phyloP scores from a whole-genome alignment of 2,113 vertebrate genomes.

The Apteryx owenii region DNA sequence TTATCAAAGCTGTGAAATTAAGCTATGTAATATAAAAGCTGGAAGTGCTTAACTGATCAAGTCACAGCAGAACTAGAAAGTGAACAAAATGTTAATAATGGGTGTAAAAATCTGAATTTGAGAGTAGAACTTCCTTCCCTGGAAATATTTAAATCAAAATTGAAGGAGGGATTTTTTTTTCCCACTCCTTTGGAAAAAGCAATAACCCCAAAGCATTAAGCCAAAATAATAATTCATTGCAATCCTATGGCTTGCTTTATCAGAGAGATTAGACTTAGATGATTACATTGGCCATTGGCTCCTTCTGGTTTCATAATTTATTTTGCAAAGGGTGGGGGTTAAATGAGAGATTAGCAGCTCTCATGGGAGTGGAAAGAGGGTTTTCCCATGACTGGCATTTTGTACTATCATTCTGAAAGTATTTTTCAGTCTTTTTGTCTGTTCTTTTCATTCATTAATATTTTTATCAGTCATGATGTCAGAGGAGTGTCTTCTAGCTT shows the following conservation, averaged over 20 bases:
- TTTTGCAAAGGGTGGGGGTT: neutral
- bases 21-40: neutral
- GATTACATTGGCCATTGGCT: constrained; percentile 45
- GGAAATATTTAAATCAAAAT: constrained; percentile 7
- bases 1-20: neutral
- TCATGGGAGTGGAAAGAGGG: neutral
- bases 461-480: neutral
- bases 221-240: constrained; percentile 21
- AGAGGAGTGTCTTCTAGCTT: neutral
- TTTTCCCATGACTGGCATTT: constrained; percentile 39
- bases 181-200: neutral
- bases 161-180: neutral
- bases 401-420: neutral
- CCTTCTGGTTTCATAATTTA: constrained; percentile 49
- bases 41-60: neutral
- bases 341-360: constrained; percentile 42
- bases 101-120: neutral
- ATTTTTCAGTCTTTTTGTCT: neutral
- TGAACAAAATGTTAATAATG: neutral
- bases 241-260: neutral
- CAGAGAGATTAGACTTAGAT: constrained; percentile 23
- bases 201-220: neutral
- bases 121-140: neutral
- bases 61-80: neutral
- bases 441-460: neutral